These are phyloP conservation scores for Platycercus adscitus DNA, from an alignment of 2,113 vertebrate species.

Conservation along the genomic window DNA sequence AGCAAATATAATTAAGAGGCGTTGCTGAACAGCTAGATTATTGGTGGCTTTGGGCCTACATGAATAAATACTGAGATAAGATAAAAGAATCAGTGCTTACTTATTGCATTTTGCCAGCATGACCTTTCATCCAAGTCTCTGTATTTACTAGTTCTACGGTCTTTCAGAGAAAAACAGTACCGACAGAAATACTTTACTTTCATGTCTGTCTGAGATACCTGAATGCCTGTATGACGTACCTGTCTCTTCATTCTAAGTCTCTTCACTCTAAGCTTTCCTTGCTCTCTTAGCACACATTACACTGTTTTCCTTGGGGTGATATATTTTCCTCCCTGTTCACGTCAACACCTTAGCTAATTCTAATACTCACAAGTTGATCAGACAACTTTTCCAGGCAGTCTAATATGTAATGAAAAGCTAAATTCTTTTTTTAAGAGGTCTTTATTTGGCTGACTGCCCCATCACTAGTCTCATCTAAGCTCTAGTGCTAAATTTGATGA, in stretches of 20 bases:
- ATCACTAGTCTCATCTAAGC: not conserved
- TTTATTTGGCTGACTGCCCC: not conserved
- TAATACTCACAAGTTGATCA: not conserved
- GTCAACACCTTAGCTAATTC: not conserved
- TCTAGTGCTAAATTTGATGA: not conserved
- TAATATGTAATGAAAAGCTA: not conserved
- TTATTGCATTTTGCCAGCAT: not conserved
- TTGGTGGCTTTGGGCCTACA: not conserved
- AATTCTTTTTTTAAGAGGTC: not conserved
- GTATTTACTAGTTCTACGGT: not conserved
- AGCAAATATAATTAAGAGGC: not conserved
- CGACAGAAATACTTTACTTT: not conserved
- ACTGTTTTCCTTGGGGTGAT: not conserved
- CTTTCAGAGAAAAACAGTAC: not conserved
- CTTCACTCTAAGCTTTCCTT: not conserved
- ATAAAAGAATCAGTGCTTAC: not conserved
- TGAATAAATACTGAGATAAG: not conserved
- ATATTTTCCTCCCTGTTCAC: not conserved
- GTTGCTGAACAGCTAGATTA: not conserved
- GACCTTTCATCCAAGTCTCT: not conserved
- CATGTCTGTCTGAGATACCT: not conserved
- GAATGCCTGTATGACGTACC: not conserved
- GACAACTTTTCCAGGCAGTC: not conserved
- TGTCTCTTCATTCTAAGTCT: not conserved
- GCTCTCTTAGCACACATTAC: not conserved